Evolutionary conservation across 2,888 invertebrate species (phyloP).

Genomic region (Chrysomela aeneicollis): DNA sequence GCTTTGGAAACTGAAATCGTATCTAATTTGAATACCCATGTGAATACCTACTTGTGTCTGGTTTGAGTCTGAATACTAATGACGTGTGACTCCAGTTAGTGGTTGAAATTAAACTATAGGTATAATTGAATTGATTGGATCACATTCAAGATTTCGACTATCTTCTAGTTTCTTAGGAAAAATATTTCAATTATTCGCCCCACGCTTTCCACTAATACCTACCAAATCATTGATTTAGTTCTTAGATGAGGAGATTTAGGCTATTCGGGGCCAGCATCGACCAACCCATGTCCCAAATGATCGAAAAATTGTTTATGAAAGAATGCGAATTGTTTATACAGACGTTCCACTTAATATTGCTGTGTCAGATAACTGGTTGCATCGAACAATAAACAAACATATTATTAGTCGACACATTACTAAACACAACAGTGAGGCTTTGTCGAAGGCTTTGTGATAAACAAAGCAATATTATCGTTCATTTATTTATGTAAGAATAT

Average conservation of each 20-base stretch:
- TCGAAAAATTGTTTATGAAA: not conserved
- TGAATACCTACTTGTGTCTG: conserved; percentile 35
- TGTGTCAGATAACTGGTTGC: conserved; percentile 20
- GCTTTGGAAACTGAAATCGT: conserved; percentile 15
- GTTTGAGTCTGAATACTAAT: conserved; percentile 36
- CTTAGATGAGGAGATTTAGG: too few relatives aligned
- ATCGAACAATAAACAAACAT: conserved; percentile 29
- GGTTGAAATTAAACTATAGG: not conserved
- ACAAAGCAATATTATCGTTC: conserved; percentile 23
- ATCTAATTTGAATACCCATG: conserved; percentile 35
- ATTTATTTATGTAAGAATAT: too few relatives aligned
- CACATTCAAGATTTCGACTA: too few relatives aligned
- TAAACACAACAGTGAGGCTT: conserved; percentile 29
- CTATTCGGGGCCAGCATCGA: too few relatives aligned
- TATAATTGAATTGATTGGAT: too few relatives aligned
- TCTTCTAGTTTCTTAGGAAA: too few relatives aligned
- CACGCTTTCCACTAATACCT: too few relatives aligned
- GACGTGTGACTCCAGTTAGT: not conserved
- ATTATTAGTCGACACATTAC: conserved; percentile 30
- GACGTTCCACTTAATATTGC: conserved; percentile 22
- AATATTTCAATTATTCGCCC: too few relatives aligned
- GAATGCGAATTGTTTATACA: conserved; percentile 16
- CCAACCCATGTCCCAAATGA: too few relatives aligned
- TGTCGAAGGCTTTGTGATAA: conserved; percentile 23
- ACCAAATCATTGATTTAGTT: too few relatives aligned